A percentile compares a stretch with the other conserved stretches of the same genome.
Conservation (phyloP, 2,113 vertebrate genomes). For the Gallinago jamesoni region DNA sequence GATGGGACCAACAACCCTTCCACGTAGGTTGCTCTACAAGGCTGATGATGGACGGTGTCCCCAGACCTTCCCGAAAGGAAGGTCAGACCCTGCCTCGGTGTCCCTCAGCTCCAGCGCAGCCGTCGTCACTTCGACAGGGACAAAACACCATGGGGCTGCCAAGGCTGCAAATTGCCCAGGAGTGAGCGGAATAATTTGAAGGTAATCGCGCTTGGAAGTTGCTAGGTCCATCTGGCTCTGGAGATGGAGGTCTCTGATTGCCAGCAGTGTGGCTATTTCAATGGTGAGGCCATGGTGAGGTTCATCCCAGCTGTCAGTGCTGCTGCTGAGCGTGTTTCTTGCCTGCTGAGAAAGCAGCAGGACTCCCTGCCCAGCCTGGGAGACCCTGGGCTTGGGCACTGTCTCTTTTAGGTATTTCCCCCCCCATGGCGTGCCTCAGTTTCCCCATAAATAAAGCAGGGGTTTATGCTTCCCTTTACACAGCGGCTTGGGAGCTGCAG, state of each 20-base stretch:
- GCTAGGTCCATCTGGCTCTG: not conserved
- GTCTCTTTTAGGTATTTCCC: not conserved
- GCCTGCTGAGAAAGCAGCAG: not conserved
- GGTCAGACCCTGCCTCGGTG: not conserved
- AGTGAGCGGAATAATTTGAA: not conserved
- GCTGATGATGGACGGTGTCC: not conserved
- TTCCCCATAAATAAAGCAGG: not conserved
- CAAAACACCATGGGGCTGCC: not conserved
- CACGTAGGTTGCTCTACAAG: not conserved
- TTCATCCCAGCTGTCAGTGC: not conserved
- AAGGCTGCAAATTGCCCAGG: not conserved
- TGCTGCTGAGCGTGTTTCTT: not conserved
- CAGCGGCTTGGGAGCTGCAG: not conserved
- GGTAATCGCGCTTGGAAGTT: not conserved
- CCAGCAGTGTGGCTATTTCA: not conserved
- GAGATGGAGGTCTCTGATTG: not conserved
- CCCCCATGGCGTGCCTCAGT: not conserved
- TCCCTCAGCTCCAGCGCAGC: accelerated
- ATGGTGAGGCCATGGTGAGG: not conserved
- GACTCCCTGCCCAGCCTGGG: not conserved
- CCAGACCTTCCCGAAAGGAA: not conserved
- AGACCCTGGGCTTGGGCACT: not conserved
- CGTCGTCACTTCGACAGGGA: not conserved
- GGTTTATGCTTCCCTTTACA: not conserved
- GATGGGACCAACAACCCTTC: not conserved